A percentile compares a stretch with the other conserved stretches of the same genome.
These are phyloP conservation scores for Heteractis magnifica DNA, from an alignment of 92 coral and sea anemone genomes.

Conservation along the genomic window DNA sequence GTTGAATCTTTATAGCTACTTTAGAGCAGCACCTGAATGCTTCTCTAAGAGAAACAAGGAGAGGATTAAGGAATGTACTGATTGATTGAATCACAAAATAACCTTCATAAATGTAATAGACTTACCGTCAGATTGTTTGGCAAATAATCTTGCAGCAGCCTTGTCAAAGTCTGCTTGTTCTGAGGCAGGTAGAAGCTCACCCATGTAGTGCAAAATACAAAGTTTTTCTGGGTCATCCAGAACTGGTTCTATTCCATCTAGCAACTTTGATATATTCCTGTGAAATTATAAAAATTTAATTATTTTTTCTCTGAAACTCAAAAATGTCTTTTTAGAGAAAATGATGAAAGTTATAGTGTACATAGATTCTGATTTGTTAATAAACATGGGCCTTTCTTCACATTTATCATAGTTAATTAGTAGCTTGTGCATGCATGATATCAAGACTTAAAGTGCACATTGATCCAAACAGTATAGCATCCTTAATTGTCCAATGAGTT, in stretches of 20 bases:
- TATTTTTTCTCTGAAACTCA: not conserved
- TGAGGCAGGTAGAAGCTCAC: slow-evolving; percentile 81
- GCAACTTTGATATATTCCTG: slow-evolving; percentile 75
- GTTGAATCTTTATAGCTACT: too few relatives aligned
- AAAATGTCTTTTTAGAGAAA: not conserved
- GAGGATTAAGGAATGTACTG: too few relatives aligned
- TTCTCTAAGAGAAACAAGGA: too few relatives aligned
- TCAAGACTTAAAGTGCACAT: too few relatives aligned
- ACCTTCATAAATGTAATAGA: not conserved
- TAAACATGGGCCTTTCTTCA: too few relatives aligned
- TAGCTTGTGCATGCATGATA: too few relatives aligned
- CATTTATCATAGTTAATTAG: too few relatives aligned
- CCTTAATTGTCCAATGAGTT: too few relatives aligned
- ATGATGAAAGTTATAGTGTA: not conserved
- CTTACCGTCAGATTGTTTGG: slow-evolving; percentile 86
- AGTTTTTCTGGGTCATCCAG: slow-evolving; percentile 87
- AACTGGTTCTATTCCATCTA: slow-evolving; percentile 85
- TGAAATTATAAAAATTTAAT: not conserved
- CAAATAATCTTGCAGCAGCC: slow-evolving; percentile 84
- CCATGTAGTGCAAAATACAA: slow-evolving; percentile 84
- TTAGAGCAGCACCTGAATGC: not conserved
- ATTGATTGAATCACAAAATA: too few relatives aligned
- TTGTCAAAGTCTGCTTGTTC: slow-evolving; percentile 90
- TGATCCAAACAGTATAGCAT: too few relatives aligned
- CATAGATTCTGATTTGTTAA: too few relatives aligned